Percentiles rank a stretch among this genome's conserved stretches.
Conservation (phyloP, 2,113 vertebrate genomes). For the Daboia siamensis region DNA sequence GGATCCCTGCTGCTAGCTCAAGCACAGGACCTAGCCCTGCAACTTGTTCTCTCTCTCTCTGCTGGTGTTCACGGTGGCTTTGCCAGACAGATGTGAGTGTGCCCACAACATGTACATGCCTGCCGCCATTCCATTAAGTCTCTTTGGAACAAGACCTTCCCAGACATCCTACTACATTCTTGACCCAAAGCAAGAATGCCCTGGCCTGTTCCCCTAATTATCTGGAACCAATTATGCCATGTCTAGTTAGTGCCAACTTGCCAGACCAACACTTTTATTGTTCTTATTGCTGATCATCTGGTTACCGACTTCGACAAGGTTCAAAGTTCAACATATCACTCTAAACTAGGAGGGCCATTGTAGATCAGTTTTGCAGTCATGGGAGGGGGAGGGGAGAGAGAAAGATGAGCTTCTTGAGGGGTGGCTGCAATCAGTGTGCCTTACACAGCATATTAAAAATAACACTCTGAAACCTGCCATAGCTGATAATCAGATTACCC, state of each 20-base stretch:
- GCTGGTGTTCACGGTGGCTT: background rate
- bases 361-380: background rate
- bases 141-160: too few species aligned
- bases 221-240: background rate
- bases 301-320: background rate
- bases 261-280: background rate
- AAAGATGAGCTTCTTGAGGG: background rate
- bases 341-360: background rate
- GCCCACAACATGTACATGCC: background rate
- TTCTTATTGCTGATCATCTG: background rate
- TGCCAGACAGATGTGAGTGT: background rate
- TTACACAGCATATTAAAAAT: background rate
- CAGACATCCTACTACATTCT: background rate
- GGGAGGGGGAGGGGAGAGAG: too few species aligned
- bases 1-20: background rate
- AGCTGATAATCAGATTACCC: background rate
- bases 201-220: background rate
- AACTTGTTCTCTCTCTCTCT: background rate
- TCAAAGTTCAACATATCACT: background rate
- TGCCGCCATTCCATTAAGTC: background rate
- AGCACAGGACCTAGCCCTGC: background rate
- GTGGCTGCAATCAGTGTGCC: background rate
- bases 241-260: background rate
- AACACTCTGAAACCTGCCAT: background rate
- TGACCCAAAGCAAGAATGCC: background rate